Conservation (phyloP, 2,797 vertebrate species). For the Xenops minutus region DNA sequence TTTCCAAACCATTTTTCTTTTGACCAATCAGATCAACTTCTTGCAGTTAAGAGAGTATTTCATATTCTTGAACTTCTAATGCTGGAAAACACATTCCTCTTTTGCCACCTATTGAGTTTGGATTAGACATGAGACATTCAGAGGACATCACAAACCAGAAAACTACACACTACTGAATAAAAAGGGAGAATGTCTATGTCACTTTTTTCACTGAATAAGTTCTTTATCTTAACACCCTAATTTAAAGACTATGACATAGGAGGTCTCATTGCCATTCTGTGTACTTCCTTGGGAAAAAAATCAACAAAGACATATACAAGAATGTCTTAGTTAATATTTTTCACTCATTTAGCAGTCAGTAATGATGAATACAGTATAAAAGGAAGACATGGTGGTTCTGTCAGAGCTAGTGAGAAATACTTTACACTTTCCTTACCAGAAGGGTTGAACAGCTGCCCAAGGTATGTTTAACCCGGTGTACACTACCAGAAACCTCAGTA, state of each 20-base stretch:
- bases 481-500: neutral
- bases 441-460: neutral
- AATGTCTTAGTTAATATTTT: neutral
- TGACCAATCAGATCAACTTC: neutral
- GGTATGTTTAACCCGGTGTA: neutral
- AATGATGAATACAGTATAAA: neutral
- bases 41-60: neutral
- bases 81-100: neutral
- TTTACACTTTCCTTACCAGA: neutral
- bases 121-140: neutral
- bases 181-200: neutral
- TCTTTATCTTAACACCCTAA: neutral
- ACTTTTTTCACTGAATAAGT: neutral
- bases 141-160: neutral
- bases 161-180: neutral
- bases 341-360: neutral
- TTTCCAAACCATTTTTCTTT: neutral
- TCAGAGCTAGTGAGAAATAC: neutral
- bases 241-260: neutral
- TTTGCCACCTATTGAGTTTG: neutral
- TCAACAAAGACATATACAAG: neutral
- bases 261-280: neutral
- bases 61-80: neutral
- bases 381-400: neutral
- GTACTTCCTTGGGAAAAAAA: neutral